Conservation (phyloP, 2,113 vertebrate genomes). For the Ptychochromis oligacanthus region DNA sequence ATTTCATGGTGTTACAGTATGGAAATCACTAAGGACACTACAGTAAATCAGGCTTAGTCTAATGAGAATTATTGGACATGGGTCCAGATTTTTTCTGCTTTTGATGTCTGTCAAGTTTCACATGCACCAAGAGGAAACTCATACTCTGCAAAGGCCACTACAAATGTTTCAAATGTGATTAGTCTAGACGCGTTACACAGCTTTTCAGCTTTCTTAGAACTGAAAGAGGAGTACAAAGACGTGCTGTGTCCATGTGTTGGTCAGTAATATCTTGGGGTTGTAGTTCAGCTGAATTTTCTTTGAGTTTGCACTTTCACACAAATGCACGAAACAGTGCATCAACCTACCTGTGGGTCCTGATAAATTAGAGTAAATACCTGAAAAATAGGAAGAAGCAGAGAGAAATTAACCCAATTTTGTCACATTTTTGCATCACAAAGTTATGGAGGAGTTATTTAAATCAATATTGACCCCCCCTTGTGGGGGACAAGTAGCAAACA, state of each 20-base stretch:
- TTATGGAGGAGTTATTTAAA: not conserved
- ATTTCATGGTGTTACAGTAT: not conserved
- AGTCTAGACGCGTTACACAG: not conserved
- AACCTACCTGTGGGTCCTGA: not conserved
- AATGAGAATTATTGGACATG: constrained; percentile 8
- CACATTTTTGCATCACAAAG: not conserved
- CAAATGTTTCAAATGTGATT: not conserved
- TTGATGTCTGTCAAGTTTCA: not conserved
- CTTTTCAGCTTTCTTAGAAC: not conserved
- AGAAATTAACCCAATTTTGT: not conserved
- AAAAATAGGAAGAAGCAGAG: not conserved
- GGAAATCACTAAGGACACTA: not conserved
- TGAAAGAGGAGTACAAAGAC: not conserved
- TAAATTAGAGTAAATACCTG: not conserved
- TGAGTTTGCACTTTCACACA: not conserved
- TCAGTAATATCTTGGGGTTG: not conserved
- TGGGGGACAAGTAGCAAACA: not conserved
- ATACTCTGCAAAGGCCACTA: not conserved
- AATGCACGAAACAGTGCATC: not conserved
- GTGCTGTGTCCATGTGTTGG: not conserved
- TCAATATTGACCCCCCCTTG: not conserved
- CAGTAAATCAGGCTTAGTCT: not conserved
- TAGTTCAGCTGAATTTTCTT: not conserved
- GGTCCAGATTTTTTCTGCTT: not conserved
- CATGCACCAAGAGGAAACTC: not conserved